These are phyloP conservation scores for Neuroterus valhalla DNA, from an alignment of 1,140 invertebrate genomes.

Conservation along the genomic window DNA sequence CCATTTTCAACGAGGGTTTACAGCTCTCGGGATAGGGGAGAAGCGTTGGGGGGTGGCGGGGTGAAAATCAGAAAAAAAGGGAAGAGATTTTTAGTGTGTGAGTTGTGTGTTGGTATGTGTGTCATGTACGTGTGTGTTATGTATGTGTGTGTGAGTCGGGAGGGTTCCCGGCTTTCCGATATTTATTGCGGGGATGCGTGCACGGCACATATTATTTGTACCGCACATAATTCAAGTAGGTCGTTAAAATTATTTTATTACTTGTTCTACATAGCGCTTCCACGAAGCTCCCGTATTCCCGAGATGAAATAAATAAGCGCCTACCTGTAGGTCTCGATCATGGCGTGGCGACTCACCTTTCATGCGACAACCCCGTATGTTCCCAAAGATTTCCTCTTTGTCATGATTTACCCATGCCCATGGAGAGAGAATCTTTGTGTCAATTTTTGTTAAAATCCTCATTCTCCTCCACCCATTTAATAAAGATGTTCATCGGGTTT, in stretches of 20 bases:
- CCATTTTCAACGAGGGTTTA: slow-evolving; percentile 50
- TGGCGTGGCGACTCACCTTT: slow-evolving; percentile 42
- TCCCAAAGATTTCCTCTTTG: slow-evolving; percentile 2
- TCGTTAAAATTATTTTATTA: slow-evolving; percentile 74
- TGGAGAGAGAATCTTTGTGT: not conserved
- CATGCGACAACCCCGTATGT: not conserved
- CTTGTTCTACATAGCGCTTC: slow-evolving; percentile 68
- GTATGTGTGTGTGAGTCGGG: no score
- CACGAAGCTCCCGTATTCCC: slow-evolving; percentile 54
- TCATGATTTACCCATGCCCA: not conserved
- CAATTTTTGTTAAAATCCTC: not conserved
- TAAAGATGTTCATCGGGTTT: no score
- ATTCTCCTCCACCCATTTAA: not conserved
- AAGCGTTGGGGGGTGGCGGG: slow-evolving; percentile 33
- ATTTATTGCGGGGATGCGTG: slow-evolving; percentile 72
- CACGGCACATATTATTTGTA: slow-evolving; percentile 71
- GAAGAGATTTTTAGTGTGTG: slow-evolving; percentile 31
- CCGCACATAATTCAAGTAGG: slow-evolving; percentile 72
- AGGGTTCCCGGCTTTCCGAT: slow-evolving; percentile 50
- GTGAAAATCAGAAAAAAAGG: slow-evolving; percentile 41
- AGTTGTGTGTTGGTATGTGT: no score
- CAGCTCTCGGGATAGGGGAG: slow-evolving; percentile 33
- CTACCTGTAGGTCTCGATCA: slow-evolving; percentile 31
- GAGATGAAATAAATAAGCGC: slow-evolving; percentile 19
- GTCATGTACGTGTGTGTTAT: slow-evolving; percentile 38